Conservation (phyloP, 1,140 invertebrate species). For the Zaprionus davidi region DNA sequence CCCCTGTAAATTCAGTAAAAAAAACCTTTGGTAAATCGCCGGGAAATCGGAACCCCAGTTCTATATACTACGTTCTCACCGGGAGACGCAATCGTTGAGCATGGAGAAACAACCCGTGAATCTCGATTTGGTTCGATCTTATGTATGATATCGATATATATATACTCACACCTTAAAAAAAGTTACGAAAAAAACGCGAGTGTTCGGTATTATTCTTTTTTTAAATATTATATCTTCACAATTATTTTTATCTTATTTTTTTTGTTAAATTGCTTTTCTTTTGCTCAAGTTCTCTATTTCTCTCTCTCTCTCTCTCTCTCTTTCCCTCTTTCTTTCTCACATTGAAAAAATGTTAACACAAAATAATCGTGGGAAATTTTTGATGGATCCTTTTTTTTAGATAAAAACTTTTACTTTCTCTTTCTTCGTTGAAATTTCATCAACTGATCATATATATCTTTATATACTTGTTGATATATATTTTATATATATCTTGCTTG, state of each 20-base stretch:
- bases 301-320: slow-evolving; percentile 3
- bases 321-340: slow-evolving; percentile 13
- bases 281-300: slow-evolving; percentile 8
- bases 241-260: slow-evolving; percentile 15
- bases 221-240: slow-evolving; percentile 13
- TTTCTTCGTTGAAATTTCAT: slow-evolving; percentile 7
- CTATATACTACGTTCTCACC: slow-evolving; percentile 3
- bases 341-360: slow-evolving; percentile 37
- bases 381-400: slow-evolving; percentile 20
- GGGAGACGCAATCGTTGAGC: slow-evolving; percentile 6
- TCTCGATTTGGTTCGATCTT: not conserved
- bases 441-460: slow-evolving; percentile 26
- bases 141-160: slow-evolving; percentile 6
- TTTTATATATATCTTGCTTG: slow-evolving; percentile 35
- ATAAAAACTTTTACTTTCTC: slow-evolving; percentile 9
- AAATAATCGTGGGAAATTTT: slow-evolving; percentile 35
- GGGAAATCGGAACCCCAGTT: slow-evolving; percentile 1
- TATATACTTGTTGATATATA: not conserved
- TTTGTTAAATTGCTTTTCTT: slow-evolving; percentile 29
- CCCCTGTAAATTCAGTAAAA: slow-evolving; percentile 69
- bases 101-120: slow-evolving; percentile 22
- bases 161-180: slow-evolving; percentile 37
- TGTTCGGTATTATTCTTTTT: not conserved
- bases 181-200: slow-evolving; percentile 23
- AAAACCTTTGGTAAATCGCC: slow-evolving; percentile 63